These are phyloP conservation scores for Gallinago media DNA, from an alignment of 2,113 vertebrate species.

Conservation along the genomic window DNA sequence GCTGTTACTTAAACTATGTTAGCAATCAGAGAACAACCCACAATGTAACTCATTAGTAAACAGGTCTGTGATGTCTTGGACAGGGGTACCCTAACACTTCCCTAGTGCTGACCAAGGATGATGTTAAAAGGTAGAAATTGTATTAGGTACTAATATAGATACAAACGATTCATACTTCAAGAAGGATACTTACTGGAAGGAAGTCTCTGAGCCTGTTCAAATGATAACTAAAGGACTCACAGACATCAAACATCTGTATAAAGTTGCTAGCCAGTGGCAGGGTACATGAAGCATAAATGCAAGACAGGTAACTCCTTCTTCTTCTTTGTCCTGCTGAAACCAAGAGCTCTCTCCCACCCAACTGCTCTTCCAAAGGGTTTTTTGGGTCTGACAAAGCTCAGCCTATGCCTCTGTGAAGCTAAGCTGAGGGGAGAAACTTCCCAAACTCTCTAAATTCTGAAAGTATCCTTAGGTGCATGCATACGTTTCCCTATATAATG, in stretches of 20 bases:
- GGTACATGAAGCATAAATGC: not conserved
- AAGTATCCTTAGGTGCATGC: not conserved
- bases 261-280: not conserved
- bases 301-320: not conserved
- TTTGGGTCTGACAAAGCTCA: not conserved
- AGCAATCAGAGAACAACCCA: conserved; percentile 37
- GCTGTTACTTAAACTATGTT: conserved; percentile 41
- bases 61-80: not conserved
- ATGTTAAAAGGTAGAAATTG: not conserved
- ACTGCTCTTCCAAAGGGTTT: not conserved
- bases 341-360: not conserved
- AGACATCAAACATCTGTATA: not conserved
- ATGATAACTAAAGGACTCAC: not conserved
- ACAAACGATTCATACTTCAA: not conserved
- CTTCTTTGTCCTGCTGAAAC: not conserved
- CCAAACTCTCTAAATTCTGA: not conserved
- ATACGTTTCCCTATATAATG: conserved; percentile 1
- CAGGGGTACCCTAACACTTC: not conserved
- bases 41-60: conserved; percentile 13
- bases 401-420: not conserved
- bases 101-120: not conserved
- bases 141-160: not conserved
- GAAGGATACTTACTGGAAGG: not conserved
- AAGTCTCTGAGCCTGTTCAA: not conserved
- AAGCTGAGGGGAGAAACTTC: not conserved